A percentile compares a stretch with the other conserved stretches of the same genome.
phyloP scores from a whole-genome alignment of 2,888 invertebrate genomes.

The Drosophila antonietae region DNA sequence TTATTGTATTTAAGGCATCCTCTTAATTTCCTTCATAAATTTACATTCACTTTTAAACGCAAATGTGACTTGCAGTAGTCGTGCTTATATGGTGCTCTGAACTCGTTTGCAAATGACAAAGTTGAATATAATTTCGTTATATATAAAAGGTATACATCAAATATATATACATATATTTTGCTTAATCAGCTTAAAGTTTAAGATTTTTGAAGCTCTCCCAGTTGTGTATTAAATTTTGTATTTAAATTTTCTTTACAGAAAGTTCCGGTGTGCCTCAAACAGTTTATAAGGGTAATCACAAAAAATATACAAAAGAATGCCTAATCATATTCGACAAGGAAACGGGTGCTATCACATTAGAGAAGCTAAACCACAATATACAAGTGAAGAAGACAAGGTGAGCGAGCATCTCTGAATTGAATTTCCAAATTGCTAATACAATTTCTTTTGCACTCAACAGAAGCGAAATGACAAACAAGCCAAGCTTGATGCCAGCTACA shows the following conservation, averaged over 20 bases:
- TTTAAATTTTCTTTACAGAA: constrained; percentile 86
- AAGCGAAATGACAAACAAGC: constrained; percentile 83
- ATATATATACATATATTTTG: background rate
- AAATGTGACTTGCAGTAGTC: constrained; percentile 27
- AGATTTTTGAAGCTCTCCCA: background rate
- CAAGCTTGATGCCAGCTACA: constrained; percentile 66
- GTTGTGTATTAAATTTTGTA: background rate
- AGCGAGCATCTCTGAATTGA: constrained; percentile 78
- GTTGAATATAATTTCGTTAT: constrained; percentile 24
- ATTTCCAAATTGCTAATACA: background rate
- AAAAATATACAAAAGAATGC: constrained; percentile 95
- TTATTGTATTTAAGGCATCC: constrained; percentile 22
- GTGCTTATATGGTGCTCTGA: background rate
- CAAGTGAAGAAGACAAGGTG: constrained; percentile 96
- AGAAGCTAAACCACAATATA: constrained; percentile 95
- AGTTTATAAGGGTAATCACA: constrained; percentile 97
- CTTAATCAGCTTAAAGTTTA: background rate
- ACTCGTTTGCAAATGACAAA: constrained; percentile 37
- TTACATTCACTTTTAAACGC: constrained; percentile 37
- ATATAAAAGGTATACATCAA: background rate
- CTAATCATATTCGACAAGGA: constrained; percentile 96
- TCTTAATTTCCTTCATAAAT: constrained; percentile 35
- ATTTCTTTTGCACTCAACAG: constrained; percentile 31
- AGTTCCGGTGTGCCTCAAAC: constrained; percentile 96
- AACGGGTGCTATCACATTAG: constrained; percentile 97